Conservation (phyloP, 2,797 vertebrate genomes). For the Myotis findleyi region DNA sequence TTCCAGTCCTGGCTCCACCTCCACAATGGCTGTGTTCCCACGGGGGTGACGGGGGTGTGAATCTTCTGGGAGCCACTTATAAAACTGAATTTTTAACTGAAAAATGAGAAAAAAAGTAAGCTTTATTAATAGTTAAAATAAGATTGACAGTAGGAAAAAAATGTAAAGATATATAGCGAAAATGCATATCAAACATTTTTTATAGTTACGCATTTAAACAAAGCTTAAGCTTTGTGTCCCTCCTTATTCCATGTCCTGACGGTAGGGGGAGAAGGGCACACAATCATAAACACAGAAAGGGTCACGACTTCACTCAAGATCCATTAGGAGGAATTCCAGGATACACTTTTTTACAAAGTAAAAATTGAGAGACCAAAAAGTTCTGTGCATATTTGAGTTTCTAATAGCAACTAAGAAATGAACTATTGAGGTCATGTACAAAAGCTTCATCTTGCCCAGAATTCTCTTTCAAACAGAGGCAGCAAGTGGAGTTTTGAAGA, state of each 20-base stretch:
- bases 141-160: not conserved
- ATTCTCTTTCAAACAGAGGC: constrained; percentile 12
- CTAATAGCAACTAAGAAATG: constrained; percentile 23
- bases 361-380: constrained; percentile 16
- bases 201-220: not conserved
- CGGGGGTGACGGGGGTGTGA: not conserved
- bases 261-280: not conserved
- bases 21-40: not conserved
- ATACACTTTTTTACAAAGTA: not conserved
- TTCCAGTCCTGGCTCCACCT: not conserved
- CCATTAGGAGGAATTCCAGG: not conserved
- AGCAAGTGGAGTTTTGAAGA: not conserved
- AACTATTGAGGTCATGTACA: not conserved
- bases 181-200: not conserved
- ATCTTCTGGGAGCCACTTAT: not conserved
- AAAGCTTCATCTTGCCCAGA: not conserved
- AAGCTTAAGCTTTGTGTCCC: constrained; percentile 9
- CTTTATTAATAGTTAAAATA: constrained; percentile 7
- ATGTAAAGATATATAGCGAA: not conserved
- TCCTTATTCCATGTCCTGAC: not conserved
- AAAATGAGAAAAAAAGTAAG: constrained; percentile 9
- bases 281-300: not conserved
- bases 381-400: not conserved
- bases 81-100: constrained; percentile 45
- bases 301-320: not conserved